phyloP scores from a whole-genome alignment of 2,113 vertebrate species.

The Gracilinanus agilis region DNA sequence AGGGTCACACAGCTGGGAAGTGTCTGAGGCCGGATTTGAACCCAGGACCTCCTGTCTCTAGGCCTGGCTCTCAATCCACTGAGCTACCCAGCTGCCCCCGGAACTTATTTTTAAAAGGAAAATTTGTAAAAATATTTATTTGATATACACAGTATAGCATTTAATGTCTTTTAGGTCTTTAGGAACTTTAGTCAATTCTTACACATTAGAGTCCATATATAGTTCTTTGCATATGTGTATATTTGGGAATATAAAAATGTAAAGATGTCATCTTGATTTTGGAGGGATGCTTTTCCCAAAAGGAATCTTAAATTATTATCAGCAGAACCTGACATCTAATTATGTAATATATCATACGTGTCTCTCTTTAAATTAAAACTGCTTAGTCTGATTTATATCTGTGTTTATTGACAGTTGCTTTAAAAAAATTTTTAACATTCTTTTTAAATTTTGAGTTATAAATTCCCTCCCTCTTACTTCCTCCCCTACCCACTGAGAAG shows the following conservation, averaged over 20 bases:
- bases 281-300: neutral
- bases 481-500: neutral
- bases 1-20: no score
- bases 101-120: neutral
- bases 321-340: neutral
- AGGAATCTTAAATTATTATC: neutral
- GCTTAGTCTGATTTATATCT: neutral
- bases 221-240: neutral
- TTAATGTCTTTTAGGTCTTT: neutral
- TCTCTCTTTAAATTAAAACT: neutral
- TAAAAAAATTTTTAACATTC: neutral
- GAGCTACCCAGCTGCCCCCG: no score
- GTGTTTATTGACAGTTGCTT: neutral
- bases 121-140: neutral
- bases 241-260: neutral
- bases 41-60: no score
- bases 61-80: no score
- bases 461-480: neutral
- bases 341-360: neutral
- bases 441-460: neutral
- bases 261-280: neutral
- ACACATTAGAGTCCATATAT: neutral
- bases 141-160: neutral
- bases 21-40: no score
- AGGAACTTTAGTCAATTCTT: neutral